Evolutionary conservation across 2,888 invertebrate species (phyloP), one percentile per base, ranked within the genome.

Genomic region (Amblyjoppa proteus): DNA sequence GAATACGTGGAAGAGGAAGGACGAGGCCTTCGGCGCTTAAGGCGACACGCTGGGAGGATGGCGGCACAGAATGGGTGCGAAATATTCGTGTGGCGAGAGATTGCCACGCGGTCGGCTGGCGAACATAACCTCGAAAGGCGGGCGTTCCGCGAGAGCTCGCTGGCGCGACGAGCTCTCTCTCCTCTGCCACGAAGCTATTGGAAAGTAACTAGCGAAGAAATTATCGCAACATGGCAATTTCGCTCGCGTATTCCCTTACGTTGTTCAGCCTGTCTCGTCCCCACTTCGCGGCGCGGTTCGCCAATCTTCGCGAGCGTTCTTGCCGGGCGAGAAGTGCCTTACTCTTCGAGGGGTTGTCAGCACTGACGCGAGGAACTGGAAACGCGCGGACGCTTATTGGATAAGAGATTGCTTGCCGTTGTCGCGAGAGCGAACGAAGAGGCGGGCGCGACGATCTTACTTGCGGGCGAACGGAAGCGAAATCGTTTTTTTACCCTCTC

Each of bases 71-170:
- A 25, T 58, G 49, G 51, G 69, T 84, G 78, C 45, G 31, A 56
- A 78, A 66, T 75, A 75, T 77, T 61, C 81, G 25, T 38, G 76
- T 53, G 73, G 84, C 56, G 31, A 76, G 31, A 76, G 53, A 71
- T 78, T 78, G 86, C 86, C 84, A 84, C 75, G 86, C 86, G 86
- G 86, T 81, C 81, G 53, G 9, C 28, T 0, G 38, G 13, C 68
- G 41, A 76, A 75, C 86, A 81, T 86, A 86, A 86, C 86, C 86
- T 86, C 83, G n/a, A 74, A 81, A 45, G 34, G 7, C 41, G 20
- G 20, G 41, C 38, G 61, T 11, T n/a, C 6, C 28, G 11, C 56
- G 6, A 20, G 53, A n/a, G 13, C 4, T 0, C 20, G 13, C 13
- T 13, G 34, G 34, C 51, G 31, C 16, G 13, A 7, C 51, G n/a